Evolutionary conservation across 2,888 invertebrate genomes (phyloP).

Genomic region (Xylocampa areola): DNA sequence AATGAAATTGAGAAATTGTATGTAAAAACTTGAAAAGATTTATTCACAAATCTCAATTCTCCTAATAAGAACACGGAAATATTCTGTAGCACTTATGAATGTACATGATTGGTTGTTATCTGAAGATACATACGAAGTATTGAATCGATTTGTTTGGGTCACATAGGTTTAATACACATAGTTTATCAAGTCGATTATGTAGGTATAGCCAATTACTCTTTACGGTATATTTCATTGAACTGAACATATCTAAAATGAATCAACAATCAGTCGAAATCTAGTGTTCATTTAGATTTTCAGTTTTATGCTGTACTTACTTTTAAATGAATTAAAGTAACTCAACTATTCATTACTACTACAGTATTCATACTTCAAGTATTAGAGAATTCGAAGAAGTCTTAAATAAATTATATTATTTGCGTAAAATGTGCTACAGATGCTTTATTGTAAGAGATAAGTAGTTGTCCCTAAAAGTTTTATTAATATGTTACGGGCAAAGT

Average conservation of each 20-base stretch:
- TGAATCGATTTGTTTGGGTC: conserved; percentile 4
- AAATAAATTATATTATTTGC: conserved; percentile 25
- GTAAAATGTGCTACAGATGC: conserved; percentile 54
- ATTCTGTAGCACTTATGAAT: conserved; percentile 50
- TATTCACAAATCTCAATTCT: conserved; percentile 15
- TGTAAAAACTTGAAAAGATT: conserved; percentile 20
- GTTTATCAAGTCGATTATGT: conserved; percentile 7
- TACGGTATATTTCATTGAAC: conserved; percentile 44
- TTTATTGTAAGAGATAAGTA: conserved; percentile 51
- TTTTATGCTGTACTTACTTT: conserved; percentile 32
- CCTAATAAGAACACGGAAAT: conserved; percentile 10
- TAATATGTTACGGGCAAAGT: conserved; percentile 43
- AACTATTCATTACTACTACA: conserved; percentile 32
- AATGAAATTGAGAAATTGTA: conserved; percentile 37
- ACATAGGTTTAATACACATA: too few relatives aligned
- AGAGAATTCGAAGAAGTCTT: conserved; percentile 42
- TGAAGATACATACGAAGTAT: neutral
- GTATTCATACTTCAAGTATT: conserved; percentile 58
- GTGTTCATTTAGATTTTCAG: conserved; percentile 38
- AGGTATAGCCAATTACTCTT: conserved; percentile 21
- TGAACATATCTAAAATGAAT: conserved; percentile 60
- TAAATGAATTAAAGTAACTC: conserved; percentile 19
- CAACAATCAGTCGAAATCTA: conserved; percentile 44
- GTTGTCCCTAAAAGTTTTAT: conserved; percentile 55
- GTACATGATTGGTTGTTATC: conserved; percentile 11